phyloP scores from a whole-genome alignment of 2,888 invertebrate species.

The Girardia tigrina region DNA sequence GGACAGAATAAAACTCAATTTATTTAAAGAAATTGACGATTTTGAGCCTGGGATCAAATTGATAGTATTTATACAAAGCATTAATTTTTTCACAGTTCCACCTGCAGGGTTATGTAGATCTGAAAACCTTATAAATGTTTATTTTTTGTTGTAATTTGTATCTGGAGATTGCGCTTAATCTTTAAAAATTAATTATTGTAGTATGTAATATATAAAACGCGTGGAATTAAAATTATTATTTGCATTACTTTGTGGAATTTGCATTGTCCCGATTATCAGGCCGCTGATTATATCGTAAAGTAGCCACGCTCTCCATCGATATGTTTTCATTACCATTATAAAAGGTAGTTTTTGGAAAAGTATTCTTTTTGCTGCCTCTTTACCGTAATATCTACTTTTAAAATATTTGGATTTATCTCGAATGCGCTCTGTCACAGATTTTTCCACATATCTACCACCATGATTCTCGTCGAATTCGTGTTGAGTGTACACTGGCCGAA shows the following conservation, averaged over 20 bases:
- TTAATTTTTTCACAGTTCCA: no score
- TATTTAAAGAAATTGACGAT: no score
- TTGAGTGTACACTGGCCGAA: not conserved
- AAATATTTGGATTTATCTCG: not conserved
- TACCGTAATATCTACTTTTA: not conserved
- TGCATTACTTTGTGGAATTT: constrained; percentile 49
- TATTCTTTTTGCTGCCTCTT: not conserved
- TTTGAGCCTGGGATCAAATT: no score
- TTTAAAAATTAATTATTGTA: no score
- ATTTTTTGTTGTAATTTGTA: no score
- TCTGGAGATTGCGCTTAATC: no score
- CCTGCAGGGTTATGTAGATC: no score
- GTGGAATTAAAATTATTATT: no score
- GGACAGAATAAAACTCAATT: no score
- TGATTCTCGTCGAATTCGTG: not conserved
- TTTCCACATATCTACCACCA: not conserved
- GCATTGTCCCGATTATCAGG: constrained; percentile 60
- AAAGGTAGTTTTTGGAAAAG: constrained; percentile 42
- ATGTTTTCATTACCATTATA: constrained; percentile 41
- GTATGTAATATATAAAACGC: no score
- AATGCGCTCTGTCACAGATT: not conserved
- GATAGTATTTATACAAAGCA: no score
- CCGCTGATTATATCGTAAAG: constrained; percentile 67
- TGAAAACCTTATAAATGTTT: no score
- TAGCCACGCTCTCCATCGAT: constrained; percentile 52